Conservation (phyloP, 1,140 invertebrate species). For the Drosophila fuyamai region DNA sequence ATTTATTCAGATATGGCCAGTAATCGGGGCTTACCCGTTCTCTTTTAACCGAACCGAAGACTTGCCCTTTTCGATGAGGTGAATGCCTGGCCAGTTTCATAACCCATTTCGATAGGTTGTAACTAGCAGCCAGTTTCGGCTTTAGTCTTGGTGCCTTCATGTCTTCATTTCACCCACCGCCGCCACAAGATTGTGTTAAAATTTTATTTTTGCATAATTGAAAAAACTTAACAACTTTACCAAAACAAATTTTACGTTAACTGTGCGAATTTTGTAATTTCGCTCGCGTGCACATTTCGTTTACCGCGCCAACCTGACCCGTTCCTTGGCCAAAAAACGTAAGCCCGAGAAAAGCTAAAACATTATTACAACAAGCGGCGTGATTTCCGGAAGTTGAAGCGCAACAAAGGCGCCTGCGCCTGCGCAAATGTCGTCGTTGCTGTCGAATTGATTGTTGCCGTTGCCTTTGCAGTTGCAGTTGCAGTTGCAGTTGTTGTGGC, state of each 20-base stretch:
- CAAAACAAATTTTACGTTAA: conserved; percentile 56
- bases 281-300: conserved; percentile 68
- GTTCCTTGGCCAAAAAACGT: conserved; percentile 39
- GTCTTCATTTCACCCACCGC: conserved; percentile 26
- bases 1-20: neutral
- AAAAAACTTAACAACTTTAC: conserved; percentile 68
- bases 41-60: neutral
- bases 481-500: conserved; percentile 25
- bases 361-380: conserved; percentile 70
- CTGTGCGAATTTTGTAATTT: conserved; percentile 73
- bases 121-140: conserved; percentile 8
- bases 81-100: conserved; percentile 37
- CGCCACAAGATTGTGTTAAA: conserved; percentile 56
- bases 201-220: conserved; percentile 65
- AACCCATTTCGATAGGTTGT: conserved; percentile 20
- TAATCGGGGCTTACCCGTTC: conserved; percentile 10
- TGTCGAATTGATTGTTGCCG: conserved; percentile 70
- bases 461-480: conserved; percentile 28
- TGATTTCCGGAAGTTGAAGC: conserved; percentile 80
- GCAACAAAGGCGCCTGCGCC: conserved; percentile 64
- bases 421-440: conserved; percentile 69
- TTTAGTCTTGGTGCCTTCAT: conserved; percentile 33
- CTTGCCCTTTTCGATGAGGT: conserved; percentile 31
- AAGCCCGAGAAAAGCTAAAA: conserved; percentile 26
- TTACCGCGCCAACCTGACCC: conserved; percentile 33